phyloP scores from a whole-genome alignment of 2,888 invertebrate species.

The Petrolisthes cinctipes region DNA sequence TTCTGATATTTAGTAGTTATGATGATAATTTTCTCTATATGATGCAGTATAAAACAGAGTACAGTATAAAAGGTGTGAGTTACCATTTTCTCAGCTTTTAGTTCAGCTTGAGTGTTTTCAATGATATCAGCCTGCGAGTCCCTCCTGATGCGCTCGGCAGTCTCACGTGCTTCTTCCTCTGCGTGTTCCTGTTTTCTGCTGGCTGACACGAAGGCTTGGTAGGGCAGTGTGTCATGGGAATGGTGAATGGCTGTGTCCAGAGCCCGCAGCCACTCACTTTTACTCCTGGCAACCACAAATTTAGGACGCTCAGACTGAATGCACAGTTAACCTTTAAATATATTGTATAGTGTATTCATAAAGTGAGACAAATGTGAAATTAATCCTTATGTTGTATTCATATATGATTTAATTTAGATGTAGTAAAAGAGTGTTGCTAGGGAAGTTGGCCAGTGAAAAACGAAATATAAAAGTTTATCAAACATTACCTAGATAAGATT shows the following conservation, averaged over 20 bases:
- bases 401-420: too few relatives aligned
- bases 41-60: too few relatives aligned
- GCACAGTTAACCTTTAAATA: too few relatives aligned
- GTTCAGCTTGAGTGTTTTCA: slow-evolving; percentile 74
- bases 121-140: slow-evolving; percentile 74
- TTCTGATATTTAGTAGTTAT: background rate
- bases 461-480: background rate
- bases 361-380: too few relatives aligned
- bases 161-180: slow-evolving; percentile 72
- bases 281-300: slow-evolving; percentile 72
- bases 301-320: too few relatives aligned
- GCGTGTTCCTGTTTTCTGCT: slow-evolving; percentile 73
- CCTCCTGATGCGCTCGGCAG: slow-evolving; percentile 74
- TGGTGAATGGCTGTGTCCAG: slow-evolving; percentile 80
- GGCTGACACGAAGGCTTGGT: slow-evolving; percentile 77
- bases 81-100: slow-evolving; percentile 68
- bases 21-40: background rate
- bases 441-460: background rate
- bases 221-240: slow-evolving; percentile 79
- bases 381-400: too few relatives aligned
- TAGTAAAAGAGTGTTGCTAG: too few relatives aligned
- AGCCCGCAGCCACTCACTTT: slow-evolving; percentile 83
- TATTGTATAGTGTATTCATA: too few relatives aligned
- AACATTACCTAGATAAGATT: background rate
- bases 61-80: slow-evolving; percentile 10